phyloP scores from a whole-genome alignment of 2,797 vertebrate genomes.

The Gambelia wislizenii region DNA sequence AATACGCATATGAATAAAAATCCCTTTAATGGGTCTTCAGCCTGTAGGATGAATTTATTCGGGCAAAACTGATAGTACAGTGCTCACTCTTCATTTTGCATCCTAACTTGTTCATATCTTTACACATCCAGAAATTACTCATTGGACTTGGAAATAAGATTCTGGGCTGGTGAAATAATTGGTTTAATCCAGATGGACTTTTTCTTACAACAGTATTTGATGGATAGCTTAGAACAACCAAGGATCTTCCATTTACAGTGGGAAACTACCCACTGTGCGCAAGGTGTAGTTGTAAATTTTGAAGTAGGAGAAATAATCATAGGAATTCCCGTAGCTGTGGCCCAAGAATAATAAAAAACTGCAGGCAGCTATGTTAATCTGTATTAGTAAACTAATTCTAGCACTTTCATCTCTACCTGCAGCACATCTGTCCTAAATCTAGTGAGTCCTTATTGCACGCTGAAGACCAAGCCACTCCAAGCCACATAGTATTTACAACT shows the following conservation, averaged over 20 bases:
- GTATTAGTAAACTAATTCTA: background rate
- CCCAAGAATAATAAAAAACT: background rate
- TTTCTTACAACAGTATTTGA: background rate
- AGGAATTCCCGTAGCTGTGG: background rate
- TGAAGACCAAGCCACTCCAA: background rate
- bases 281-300: background rate
- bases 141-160: background rate
- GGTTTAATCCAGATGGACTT: background rate
- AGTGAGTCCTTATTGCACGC: background rate
- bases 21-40: background rate
- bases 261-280: background rate
- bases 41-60: background rate
- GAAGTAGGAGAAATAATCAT: background rate
- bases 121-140: background rate
- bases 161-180: background rate
- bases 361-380: background rate
- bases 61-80: background rate
- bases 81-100: background rate
- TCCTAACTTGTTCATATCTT: background rate
- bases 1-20: background rate
- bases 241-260: background rate
- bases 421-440: background rate
- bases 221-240: background rate
- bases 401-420: background rate
- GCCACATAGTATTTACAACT: background rate